Evolutionary conservation across 1,140 invertebrate species (phyloP), one percentile per base, ranked within the genome.

Genomic region (Meloidogyne hapla): DNA sequence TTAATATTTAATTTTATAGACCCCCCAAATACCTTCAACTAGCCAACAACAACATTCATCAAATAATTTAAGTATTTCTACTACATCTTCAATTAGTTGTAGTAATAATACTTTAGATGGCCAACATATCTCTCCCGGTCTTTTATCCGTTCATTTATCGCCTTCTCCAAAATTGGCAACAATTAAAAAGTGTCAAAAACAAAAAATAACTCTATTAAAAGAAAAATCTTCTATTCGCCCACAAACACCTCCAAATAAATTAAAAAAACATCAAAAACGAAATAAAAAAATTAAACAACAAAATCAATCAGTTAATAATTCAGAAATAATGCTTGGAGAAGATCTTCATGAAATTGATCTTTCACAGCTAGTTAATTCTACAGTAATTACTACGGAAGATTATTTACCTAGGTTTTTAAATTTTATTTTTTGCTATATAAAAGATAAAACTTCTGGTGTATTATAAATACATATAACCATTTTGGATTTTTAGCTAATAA

Each of bases 281-380:
- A 72, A 62, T 38, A 38, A 48, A 69, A 18, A 21, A 28, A n/a
- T 64, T 12, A 40, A 33, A 23, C 28, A 33, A 23, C 12, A 15
- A 33, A 69, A 69, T 40, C 28, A 72, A 72, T 45, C 5, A 40
- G n/a, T n/a, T n/a, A 56, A 33, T 33, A 23, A 73, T 64, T 28
- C 56, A 33, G 71, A 73, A 61, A 56, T 40, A 10, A 21, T 64
- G 68, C 26, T 28, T 63, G 28, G 18, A 40, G 79, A 77, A 26
- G 79, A 80, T 48, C 56, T 80, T n/a, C 76, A 80, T 48, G 73
- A 45, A 25, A 80, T 80, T 61, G 79, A 80, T 21, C 63, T 71
- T 33, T 81, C 79, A 23, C 75, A 80, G 56, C 33, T 80, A 48
- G 65, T 78, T 28, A 79, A 79, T 28, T 69, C 77, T 8, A 42